Conservation (phyloP, 2,888 invertebrate genomes). For the Lithophane semibrunnea region DNA sequence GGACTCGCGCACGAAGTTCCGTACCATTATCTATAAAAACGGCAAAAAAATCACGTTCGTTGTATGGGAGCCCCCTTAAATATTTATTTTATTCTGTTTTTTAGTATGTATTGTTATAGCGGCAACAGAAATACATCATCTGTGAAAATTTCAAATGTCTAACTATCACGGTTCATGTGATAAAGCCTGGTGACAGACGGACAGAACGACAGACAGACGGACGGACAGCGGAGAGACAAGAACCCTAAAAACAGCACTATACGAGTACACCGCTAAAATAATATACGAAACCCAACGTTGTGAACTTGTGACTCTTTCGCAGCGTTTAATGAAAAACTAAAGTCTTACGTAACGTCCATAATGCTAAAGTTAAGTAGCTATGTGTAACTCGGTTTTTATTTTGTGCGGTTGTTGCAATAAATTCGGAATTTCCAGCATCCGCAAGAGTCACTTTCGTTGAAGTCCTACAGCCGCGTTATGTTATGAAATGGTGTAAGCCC, state of each 20-base stretch:
- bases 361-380: conserved; percentile 25
- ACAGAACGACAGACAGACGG: no score
- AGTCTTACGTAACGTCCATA: conserved; percentile 9
- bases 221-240: no score
- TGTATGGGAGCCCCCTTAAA: no score
- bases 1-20: no score
- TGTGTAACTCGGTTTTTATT: conserved; percentile 39
- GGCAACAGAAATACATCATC: no score
- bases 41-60: no score
- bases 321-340: conserved; percentile 15
- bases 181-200: no score
- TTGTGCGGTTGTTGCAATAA: conserved; percentile 41
- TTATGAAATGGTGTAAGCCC: conserved; percentile 82
- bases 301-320: conserved; percentile 2
- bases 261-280: background rate
- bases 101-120: no score
- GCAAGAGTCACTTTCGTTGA: conserved; percentile 77
- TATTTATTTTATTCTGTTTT: no score
- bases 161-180: no score
- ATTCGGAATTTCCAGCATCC: conserved; percentile 73
- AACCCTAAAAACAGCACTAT: background rate
- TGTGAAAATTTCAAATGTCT: no score
- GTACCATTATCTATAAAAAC: no score
- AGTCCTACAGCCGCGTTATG: conserved; percentile 57
- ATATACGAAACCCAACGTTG: background rate